phyloP scores from a whole-genome alignment of 2,888 invertebrate genomes.

The Rhynchonema sp. region DNA sequence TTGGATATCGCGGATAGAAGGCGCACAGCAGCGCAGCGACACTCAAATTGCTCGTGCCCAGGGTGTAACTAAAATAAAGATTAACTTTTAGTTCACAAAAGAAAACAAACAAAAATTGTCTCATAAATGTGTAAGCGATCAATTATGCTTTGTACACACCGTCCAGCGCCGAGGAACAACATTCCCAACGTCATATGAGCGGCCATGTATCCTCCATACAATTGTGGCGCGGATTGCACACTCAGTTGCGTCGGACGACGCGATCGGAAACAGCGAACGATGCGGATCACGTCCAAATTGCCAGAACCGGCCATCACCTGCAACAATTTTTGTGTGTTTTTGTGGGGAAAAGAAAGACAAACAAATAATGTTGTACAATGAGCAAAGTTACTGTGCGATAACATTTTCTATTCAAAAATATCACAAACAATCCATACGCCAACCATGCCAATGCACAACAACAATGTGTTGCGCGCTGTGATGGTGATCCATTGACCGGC shows the following conservation, averaged over 20 bases:
- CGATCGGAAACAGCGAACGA: conserved; percentile 58
- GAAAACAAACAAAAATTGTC: no score
- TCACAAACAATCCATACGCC: no score
- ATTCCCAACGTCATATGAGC: conserved; percentile 78
- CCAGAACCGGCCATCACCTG: conserved; percentile 79
- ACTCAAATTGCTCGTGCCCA: conserved; percentile 49
- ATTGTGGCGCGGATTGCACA: conserved; percentile 33
- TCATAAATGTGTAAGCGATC: no score
- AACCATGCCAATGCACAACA: not conserved
- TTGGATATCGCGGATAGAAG: conserved; percentile 87
- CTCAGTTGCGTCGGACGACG: not conserved
- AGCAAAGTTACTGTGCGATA: no score
- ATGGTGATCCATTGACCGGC: not conserved
- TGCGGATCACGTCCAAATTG: conserved; percentile 54
- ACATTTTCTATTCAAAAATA: no score
- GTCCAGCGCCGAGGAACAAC: conserved; percentile 73
- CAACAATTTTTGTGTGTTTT: not conserved
- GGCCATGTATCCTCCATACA: conserved; percentile 77
- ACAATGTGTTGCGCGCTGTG: not conserved
- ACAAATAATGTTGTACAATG: no score
- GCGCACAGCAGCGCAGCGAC: conserved; percentile 74
- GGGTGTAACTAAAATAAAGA: conserved; percentile 23
- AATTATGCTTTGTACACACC: no score
- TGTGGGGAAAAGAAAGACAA: not conserved
- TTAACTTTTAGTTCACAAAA: conserved; percentile 25